phyloP scores from a whole-genome alignment of 30 jellyfish, hydroid and myxozoan genomes.

The Sanderia malayensis region DNA sequence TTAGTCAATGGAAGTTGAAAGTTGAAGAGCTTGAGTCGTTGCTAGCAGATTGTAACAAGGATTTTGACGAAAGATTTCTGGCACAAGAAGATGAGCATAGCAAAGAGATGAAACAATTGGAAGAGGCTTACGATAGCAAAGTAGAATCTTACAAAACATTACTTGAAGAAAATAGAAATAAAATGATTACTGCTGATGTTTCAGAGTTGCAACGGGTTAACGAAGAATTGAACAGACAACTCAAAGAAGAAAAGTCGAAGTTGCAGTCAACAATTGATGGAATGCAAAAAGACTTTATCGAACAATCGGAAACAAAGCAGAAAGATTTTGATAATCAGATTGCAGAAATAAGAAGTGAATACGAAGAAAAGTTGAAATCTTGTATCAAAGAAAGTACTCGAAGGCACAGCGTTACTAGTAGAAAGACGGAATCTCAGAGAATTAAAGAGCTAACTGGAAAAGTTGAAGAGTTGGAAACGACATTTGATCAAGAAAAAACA shows the following conservation, averaged over 20 bases:
- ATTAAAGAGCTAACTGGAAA: conserved; percentile 60
- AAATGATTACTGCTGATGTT: conserved; percentile 19
- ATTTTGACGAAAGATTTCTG: conserved; percentile 57
- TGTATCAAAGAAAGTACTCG: conserved; percentile 88
- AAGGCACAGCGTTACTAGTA: conserved; percentile 82
- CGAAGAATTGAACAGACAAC: conserved; percentile 22
- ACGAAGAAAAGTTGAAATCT: conserved; percentile 87
- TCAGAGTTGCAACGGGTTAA: conserved; percentile 38
- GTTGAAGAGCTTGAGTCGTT: conserved; percentile 59
- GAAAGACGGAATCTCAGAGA: conserved; percentile 85
- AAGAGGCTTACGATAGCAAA: conserved; percentile 53
- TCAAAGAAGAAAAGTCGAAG: conserved; percentile 49
- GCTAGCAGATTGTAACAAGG: conserved; percentile 46
- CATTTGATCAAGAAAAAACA: conserved; percentile 62
- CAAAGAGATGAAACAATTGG: conserved; percentile 53
- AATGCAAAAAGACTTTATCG: conserved; percentile 23
- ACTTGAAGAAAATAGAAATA: conserved; percentile 37
- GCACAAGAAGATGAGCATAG: conserved; percentile 60
- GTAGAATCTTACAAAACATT: conserved; percentile 19
- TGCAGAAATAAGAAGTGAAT: conserved; percentile 78
- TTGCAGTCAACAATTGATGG: conserved; percentile 44
- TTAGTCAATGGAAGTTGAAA: conserved; percentile 32
- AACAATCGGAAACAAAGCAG: conserved; percentile 57
- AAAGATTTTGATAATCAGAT: conserved; percentile 72
- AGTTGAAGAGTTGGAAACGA: conserved; percentile 59